Evolutionary conservation across 2,888 invertebrate genomes (phyloP), one percentile per base, ranked within the genome.

Genomic region (Tenthredo livida): DNA sequence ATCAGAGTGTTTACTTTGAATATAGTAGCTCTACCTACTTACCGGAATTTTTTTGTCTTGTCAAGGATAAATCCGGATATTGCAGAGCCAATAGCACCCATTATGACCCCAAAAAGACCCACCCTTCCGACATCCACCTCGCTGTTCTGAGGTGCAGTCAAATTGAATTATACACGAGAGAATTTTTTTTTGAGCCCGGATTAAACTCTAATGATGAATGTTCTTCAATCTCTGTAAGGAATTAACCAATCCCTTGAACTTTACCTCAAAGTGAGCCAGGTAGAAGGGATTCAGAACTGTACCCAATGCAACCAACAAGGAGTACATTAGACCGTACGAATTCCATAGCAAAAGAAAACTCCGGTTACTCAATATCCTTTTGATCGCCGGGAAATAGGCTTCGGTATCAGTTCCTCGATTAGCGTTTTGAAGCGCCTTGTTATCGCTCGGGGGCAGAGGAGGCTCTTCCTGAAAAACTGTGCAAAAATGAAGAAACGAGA

Each of bases 261-360:
- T 90, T 87, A 93, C 93, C 84, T 91, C 91, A 86, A 91, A 93
- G 87, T 92, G 91, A 47, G 88, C 87, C 33, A 92, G 87, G 29
- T 93, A 90, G 83, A 93, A 90, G 84, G 92, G 91, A 85, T 92
- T 93, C n/a, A 93, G 94, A 58, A 96, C 93, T 0, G 96, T 96
- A 0, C 96, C 96, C 85, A 96, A 94, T 12, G 96, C 96, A 90
- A 96, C 96, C 92, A 96, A 96, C n/a, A 95, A 95, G 2, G 96
- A 96, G 12, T 96, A 95, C 91, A 96, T 96, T 85, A 96, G 93
- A 61, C 96, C 96, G 89, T 96, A 96, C 0, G 95, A 94, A 15
- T 95, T 87, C 33, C 95, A 93, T 10, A 96, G 93, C 1, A 95
- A 89, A 70, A 95, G 87, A 89, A 95, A 95, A 70, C 94, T 94